Evolutionary conservation across 2,797 vertebrate genomes (phyloP).

Genomic region (Cyclura pinguis): DNA sequence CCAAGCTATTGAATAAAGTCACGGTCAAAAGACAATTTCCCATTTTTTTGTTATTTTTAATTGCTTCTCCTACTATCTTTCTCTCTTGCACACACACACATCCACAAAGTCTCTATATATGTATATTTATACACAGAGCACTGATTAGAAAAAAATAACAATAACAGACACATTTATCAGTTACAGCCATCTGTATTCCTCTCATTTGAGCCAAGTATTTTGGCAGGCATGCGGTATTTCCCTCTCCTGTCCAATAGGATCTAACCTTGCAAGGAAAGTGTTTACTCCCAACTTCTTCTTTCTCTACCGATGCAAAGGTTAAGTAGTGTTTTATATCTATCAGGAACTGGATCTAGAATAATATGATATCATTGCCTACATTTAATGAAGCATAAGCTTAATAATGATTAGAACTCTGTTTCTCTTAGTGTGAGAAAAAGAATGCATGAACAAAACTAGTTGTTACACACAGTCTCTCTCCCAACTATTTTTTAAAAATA

Average conservation of each 20-base stretch:
- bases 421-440: background rate
- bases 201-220: conserved; percentile 68
- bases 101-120: background rate
- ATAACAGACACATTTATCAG: conserved; percentile 78
- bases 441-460: background rate
- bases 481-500: background rate
- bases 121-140: conserved; percentile 32
- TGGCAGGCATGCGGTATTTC: conserved; percentile 65
- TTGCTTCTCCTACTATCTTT: conserved; percentile 35
- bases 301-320: conserved; percentile 40
- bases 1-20: conserved; percentile 16
- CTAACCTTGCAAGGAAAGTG: conserved; percentile 62
- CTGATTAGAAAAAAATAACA: conserved; percentile 63
- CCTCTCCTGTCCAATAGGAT: conserved; percentile 61
- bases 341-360: conserved; percentile 41
- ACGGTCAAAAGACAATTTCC: conserved; percentile 49
- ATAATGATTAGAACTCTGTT: background rate
- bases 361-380: conserved; percentile 21
- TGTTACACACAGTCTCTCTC: background rate
- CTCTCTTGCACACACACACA: background rate
- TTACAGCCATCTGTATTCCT: conserved; percentile 78
- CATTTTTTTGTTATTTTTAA: conserved; percentile 42
- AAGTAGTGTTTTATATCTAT: conserved; percentile 43
- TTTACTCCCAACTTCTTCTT: conserved; percentile 71
- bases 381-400: conserved; percentile 49